A percentile compares a stretch with the other conserved stretches of the same genome.
Conservation (phyloP, 2,797 vertebrate genomes). For the Geotrypetes seraphini region DNA sequence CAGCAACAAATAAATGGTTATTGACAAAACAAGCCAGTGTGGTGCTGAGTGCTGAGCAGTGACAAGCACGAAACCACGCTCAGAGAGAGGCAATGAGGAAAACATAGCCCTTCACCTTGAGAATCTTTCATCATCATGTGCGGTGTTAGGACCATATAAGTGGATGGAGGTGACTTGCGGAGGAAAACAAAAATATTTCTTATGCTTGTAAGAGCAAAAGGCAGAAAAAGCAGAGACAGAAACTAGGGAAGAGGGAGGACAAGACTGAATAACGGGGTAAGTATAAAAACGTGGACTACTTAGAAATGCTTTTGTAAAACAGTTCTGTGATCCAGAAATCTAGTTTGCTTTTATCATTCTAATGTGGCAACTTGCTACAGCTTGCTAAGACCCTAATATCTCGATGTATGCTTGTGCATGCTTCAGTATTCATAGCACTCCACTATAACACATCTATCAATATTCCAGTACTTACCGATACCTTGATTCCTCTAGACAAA, state of each 20-base stretch:
- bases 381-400: constrained; percentile 24
- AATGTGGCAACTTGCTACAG: constrained; percentile 26
- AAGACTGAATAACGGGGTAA: constrained; percentile 47
- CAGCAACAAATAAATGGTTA: constrained; percentile 98
- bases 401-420: neutral
- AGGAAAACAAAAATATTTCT: constrained; percentile 20
- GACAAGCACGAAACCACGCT: constrained; percentile 52
- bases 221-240: constrained; percentile 18
- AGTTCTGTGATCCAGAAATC: constrained; percentile 56
- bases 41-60: constrained; percentile 64
- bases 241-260: constrained; percentile 12
- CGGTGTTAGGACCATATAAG: constrained; percentile 32
- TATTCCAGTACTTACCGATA: constrained; percentile 6
- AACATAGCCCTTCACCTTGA: constrained; percentile 23
- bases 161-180: constrained; percentile 39
- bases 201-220: constrained; percentile 17
- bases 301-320: constrained; percentile 22
- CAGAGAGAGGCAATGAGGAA: constrained; percentile 30
- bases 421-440: constrained; percentile 24
- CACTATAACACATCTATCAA: constrained; percentile 19
- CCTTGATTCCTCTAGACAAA: constrained; percentile 25
- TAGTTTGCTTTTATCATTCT: constrained; percentile 56
- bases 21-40: constrained; percentile 96
- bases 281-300: constrained; percentile 49
- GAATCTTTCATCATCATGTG: constrained; percentile 26